Evolutionary conservation across 2,888 invertebrate genomes (phyloP).

Genomic region (Synergus gifuensis): DNA sequence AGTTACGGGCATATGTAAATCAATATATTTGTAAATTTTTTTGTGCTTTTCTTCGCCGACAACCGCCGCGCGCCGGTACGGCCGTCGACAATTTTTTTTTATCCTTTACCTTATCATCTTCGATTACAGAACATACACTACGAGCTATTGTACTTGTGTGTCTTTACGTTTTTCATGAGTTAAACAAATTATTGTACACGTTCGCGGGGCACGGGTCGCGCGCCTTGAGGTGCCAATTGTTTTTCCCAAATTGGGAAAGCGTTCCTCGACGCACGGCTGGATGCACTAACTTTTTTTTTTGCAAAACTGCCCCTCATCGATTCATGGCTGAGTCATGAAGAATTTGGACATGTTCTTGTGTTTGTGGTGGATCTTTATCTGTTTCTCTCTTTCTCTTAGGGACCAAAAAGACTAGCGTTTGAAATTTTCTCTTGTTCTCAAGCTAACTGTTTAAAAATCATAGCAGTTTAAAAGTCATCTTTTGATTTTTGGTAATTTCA

Average conservation of each 20-base stretch:
- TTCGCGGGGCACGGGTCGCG: conserved; percentile 72
- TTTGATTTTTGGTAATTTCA: background rate
- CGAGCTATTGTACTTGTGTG: conserved; percentile 73
- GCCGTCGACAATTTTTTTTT: conserved; percentile 57
- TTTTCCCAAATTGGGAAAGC: conserved; percentile 59
- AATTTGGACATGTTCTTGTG: conserved; percentile 65
- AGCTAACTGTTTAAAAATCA: conserved; percentile 19
- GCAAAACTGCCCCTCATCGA: conserved; percentile 65
- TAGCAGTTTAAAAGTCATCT: background rate
- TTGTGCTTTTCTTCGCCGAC: conserved; percentile 67
- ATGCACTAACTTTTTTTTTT: conserved; percentile 65
- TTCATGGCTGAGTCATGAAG: conserved; percentile 70
- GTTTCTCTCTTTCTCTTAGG: conserved; percentile 58
- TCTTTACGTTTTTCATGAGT: conserved; percentile 56
- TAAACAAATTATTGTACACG: conserved; percentile 75
- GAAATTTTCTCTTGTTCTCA: conserved; percentile 40
- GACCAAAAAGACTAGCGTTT: conserved; percentile 60
- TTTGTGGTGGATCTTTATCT: conserved; percentile 52
- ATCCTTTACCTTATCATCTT: conserved; percentile 64
- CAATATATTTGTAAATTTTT: conserved; percentile 78
- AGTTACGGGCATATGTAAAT: conserved; percentile 78
- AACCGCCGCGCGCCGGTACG: conserved; percentile 63
- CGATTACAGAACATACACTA: conserved; percentile 78
- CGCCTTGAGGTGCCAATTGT: conserved; percentile 65
- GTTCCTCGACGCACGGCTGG: conserved; percentile 73